A percentile compares a stretch with the other conserved stretches of the same genome.
These are phyloP conservation scores for Anorthoa munda DNA, from an alignment of 2,888 invertebrate genomes.

Conservation along the genomic window DNA sequence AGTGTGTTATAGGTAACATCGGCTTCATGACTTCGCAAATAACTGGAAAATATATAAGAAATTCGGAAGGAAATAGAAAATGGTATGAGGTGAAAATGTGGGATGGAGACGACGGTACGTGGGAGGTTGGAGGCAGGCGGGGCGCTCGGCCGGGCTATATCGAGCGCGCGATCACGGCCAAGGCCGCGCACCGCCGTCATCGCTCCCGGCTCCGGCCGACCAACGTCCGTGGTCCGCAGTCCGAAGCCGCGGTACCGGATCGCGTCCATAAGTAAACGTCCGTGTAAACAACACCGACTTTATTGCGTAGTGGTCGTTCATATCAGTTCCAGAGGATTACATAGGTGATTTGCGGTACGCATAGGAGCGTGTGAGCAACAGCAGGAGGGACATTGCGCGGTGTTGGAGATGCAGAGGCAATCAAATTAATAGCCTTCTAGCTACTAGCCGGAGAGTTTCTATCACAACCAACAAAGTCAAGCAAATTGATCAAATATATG, in stretches of 20 bases:
- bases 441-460: background rate
- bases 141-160: conserved; percentile 85
- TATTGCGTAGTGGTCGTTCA: conserved; percentile 57
- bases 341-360: background rate
- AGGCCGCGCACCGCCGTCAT: conserved; percentile 84
- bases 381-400: background rate
- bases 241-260: conserved; percentile 58
- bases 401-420: background rate
- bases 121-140: conserved; percentile 70
- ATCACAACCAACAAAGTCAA: conserved; percentile 4
- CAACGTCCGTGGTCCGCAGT: conserved; percentile 69
- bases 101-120: conserved; percentile 66
- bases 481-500: background rate
- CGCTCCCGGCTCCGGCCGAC: conserved; percentile 73
- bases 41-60: conserved; percentile 73
- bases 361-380: background rate
- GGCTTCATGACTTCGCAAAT: conserved; percentile 68
- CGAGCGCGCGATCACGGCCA: conserved; percentile 91
- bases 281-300: conserved; percentile 47
- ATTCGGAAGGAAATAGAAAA: conserved; percentile 71
- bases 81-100: conserved; percentile 71
- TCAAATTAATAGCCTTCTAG: background rate
- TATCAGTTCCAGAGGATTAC: conserved; percentile 1
- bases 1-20: background rate
- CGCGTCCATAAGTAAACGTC: conserved; percentile 49